Conservation (phyloP, 2,797 vertebrate species). For the Falco peregrinus region DNA sequence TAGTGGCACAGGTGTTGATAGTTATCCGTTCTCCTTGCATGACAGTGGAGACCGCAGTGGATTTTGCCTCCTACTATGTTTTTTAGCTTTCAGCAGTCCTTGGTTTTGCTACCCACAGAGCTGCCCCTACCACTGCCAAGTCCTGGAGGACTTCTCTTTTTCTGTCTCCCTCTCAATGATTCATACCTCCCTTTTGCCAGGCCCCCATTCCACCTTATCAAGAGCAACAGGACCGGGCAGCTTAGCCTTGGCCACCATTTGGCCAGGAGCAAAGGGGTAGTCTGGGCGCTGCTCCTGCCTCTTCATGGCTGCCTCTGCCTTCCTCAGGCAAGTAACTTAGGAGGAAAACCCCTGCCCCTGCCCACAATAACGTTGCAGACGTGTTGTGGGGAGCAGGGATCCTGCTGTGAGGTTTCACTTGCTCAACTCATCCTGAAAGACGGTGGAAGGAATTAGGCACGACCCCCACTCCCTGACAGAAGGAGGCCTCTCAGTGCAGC, state of each 20-base stretch:
- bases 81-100: not conserved
- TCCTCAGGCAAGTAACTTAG: not conserved
- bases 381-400: not conserved
- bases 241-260: not conserved
- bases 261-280: not conserved
- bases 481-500: not conserved
- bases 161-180: not conserved
- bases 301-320: not conserved
- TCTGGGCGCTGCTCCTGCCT: not conserved
- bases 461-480: fast-evolving
- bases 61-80: not conserved
- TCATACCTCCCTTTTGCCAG: not conserved
- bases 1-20: not conserved
- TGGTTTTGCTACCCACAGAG: not conserved
- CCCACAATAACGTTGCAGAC: not conserved
- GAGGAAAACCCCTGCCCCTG: not conserved
- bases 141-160: not conserved
- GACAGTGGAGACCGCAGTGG: not conserved
- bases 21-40: not conserved
- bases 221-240: fast-evolving
- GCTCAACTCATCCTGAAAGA: not conserved
- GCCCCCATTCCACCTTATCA: not conserved
- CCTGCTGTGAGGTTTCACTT: not conserved
- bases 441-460: not conserved
- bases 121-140: not conserved